Conservation (phyloP, 2,113 vertebrate species). For the Caracal caracal region DNA sequence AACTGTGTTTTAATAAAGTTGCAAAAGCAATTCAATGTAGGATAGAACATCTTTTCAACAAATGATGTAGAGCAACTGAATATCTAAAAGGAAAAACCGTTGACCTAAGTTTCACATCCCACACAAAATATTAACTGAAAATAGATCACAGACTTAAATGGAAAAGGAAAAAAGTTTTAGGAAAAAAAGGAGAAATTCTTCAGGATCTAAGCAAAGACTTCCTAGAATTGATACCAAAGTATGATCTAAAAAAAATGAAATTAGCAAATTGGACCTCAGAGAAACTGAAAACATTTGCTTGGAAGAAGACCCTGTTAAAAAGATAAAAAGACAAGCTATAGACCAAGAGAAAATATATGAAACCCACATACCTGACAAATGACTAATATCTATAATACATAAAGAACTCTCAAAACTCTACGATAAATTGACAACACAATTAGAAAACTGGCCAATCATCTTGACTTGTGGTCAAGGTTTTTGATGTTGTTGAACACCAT, state of each 20-base stretch:
- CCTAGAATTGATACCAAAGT: neutral
- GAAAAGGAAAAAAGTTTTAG: neutral
- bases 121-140: neutral
- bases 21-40: neutral
- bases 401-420: neutral
- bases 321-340: neutral
- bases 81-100: neutral
- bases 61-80: neutral
- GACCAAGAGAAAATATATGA: neutral
- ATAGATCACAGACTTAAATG: neutral
- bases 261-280: neutral
- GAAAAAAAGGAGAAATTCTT: neutral
- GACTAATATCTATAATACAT: neutral
- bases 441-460: neutral
- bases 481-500: neutral
- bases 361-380: neutral
- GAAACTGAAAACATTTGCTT: constrained; percentile 5
- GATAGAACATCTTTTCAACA: neutral
- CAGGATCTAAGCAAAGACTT: neutral
- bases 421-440: neutral
- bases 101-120: neutral
- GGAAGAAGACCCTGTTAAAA: neutral
- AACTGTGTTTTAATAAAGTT: neutral
- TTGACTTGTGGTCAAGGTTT: neutral
- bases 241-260: neutral